Percentiles rank a stretch among this genome's conserved stretches.
Evolutionary conservation across 1,140 invertebrate genomes (phyloP).

Genomic region (Sarcophaga peregrina): DNA sequence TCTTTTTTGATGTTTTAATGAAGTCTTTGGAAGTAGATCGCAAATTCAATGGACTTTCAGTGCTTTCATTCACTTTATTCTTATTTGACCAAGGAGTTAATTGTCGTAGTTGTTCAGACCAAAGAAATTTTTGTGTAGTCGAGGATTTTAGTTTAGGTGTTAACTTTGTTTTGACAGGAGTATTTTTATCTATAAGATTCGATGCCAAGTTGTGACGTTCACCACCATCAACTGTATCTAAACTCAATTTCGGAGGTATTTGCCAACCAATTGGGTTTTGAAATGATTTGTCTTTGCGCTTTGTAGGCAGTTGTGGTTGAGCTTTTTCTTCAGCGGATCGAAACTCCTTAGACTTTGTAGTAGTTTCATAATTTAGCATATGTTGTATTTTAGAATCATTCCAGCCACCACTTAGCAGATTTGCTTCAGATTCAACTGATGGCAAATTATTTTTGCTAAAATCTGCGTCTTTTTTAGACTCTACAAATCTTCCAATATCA

Average conservation of each 20-base stretch:
- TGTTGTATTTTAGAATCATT: conserved; percentile 57
- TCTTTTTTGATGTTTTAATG: conserved; percentile 59
- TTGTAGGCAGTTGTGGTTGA: conserved; percentile 51
- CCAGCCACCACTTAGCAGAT: conserved; percentile 57
- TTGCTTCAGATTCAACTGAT: conserved; percentile 47
- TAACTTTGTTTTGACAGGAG: conserved; percentile 55
- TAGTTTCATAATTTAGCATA: conserved; percentile 58
- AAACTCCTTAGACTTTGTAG: conserved; percentile 45
- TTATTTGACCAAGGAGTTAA: conserved; percentile 54
- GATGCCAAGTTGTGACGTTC: conserved; percentile 55
- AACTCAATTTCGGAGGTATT: conserved; percentile 52
- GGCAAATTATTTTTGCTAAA: conserved; percentile 57
- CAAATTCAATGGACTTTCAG: conserved; percentile 44
- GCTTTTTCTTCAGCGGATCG: conserved; percentile 49
- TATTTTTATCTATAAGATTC: conserved; percentile 59
- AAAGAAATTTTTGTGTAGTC: conserved; percentile 57
- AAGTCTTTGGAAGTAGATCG: conserved; percentile 55
- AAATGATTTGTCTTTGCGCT: background rate
- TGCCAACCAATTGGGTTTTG: conserved; percentile 55
- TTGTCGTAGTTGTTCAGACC: conserved; percentile 58
- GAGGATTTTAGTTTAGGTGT: conserved; percentile 35
- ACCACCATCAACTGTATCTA: conserved; percentile 60
- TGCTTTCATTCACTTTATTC: conserved; percentile 15
- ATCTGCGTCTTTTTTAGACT: conserved; percentile 53
- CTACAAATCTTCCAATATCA: conserved; percentile 58